Percentiles rank a stretch among this genome's conserved stretches.
These are phyloP conservation scores for Clanis bilineata DNA, from an alignment of 2,888 invertebrate species.

Conservation along the genomic window DNA sequence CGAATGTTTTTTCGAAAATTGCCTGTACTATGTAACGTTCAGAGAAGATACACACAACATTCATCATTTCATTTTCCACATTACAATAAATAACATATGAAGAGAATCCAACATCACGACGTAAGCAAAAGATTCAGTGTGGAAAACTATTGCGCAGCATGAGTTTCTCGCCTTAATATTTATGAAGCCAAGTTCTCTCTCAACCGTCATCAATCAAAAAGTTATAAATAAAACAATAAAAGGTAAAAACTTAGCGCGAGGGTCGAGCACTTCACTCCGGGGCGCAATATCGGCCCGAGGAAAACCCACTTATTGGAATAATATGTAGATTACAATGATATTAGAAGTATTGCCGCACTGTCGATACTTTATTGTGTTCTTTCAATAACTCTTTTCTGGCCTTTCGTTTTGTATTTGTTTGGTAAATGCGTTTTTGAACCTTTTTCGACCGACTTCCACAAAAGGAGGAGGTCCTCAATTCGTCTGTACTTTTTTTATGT, in stretches of 20 bases:
- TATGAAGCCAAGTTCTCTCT: constrained; percentile 74
- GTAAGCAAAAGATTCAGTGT: constrained; percentile 32
- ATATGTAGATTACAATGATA: constrained; percentile 80
- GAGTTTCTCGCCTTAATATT: constrained; percentile 72
- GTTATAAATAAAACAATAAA: constrained; percentile 83
- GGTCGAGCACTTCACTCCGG: constrained; percentile 65
- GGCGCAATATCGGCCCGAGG: constrained; percentile 68
- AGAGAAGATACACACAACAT: background rate
- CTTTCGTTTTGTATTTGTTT: constrained; percentile 12
- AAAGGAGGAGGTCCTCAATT: no score
- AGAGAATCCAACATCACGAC: constrained; percentile 21
- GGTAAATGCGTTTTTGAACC: background rate
- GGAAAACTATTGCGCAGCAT: constrained; percentile 66
- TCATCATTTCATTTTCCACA: background rate
- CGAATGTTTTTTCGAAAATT: no score
- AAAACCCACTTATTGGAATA: constrained; percentile 80
- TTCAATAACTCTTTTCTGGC: constrained; percentile 52
- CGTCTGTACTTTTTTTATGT: no score
- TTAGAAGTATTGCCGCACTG: constrained; percentile 64
- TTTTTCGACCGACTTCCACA: no score
- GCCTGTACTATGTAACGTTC: no score
- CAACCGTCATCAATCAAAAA: constrained; percentile 81
- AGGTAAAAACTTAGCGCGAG: constrained; percentile 77
- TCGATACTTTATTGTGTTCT: constrained; percentile 60
- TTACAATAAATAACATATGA: constrained; percentile 16